Conservation (phyloP, 2,888 invertebrate species). For the Cyclophora albipunctata region DNA sequence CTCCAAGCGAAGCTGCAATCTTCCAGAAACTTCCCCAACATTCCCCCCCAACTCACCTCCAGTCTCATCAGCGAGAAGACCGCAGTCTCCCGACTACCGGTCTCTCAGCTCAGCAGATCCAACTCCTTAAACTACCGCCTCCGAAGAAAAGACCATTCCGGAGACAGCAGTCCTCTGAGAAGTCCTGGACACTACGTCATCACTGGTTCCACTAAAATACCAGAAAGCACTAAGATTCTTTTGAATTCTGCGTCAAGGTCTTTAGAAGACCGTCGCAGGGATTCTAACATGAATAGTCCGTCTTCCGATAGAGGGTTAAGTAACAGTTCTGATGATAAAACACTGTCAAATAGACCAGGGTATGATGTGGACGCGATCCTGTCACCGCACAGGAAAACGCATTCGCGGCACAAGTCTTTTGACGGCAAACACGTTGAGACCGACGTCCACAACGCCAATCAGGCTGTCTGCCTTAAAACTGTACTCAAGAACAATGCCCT, state of each 20-base stretch:
- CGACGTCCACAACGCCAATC: slow-evolving; percentile 53
- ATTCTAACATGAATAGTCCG: slow-evolving; percentile 66
- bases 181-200: slow-evolving; percentile 68
- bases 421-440: slow-evolving; percentile 60
- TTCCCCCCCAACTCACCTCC: slow-evolving; percentile 56
- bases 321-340: slow-evolving; percentile 68
- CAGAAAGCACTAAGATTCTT: slow-evolving; percentile 47
- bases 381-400: slow-evolving; percentile 69
- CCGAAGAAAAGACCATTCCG: slow-evolving; percentile 51
- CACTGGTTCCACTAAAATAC: slow-evolving; percentile 57
- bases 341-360: slow-evolving; percentile 54
- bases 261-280: slow-evolving; percentile 42
- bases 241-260: slow-evolving; percentile 57
- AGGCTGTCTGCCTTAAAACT: slow-evolving; percentile 52
- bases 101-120: slow-evolving; percentile 63
- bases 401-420: slow-evolving; percentile 70
- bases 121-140: slow-evolving; percentile 68
- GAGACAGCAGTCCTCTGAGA: slow-evolving; percentile 58
- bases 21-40: slow-evolving; percentile 44
- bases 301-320: slow-evolving; percentile 51
- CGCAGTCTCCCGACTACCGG: slow-evolving; percentile 57
- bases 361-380: slow-evolving; percentile 52
- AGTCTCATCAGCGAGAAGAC: slow-evolving; percentile 65
- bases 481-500: slow-evolving; percentile 64
- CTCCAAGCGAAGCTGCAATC: slow-evolving; percentile 75